phyloP scores from a whole-genome alignment of 2,797 vertebrate genomes.

The Oryzias sinensis region DNA sequence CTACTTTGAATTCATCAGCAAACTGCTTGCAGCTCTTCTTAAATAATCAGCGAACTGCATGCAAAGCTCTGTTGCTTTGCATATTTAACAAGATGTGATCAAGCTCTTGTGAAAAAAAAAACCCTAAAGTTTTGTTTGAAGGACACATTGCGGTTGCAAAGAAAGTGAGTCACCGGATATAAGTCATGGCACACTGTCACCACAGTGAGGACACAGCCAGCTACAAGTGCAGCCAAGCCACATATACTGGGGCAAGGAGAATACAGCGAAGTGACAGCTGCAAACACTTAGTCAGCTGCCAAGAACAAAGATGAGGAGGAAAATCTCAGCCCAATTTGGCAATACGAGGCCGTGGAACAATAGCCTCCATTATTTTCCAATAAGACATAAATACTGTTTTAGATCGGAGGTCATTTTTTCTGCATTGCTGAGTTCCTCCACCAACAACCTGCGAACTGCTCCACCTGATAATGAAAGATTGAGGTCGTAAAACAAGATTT shows the following conservation, averaged over 20 bases:
- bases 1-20: conserved; percentile 62
- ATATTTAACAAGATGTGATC: conserved; percentile 68
- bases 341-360: conserved; percentile 58
- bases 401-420: conserved; percentile 45
- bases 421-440: conserved; percentile 38
- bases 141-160: conserved; percentile 65
- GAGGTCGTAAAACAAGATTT: conserved; percentile 25
- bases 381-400: conserved; percentile 51
- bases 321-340: conserved; percentile 61
- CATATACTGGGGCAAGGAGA: conserved; percentile 64
- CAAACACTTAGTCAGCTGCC: conserved; percentile 69
- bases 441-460: conserved; percentile 40
- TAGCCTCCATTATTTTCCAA: conserved; percentile 60
- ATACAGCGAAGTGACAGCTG: conserved; percentile 75
- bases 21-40: conserved; percentile 57
- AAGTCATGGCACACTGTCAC: conserved; percentile 75
- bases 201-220: conserved; percentile 71
- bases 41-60: conserved; percentile 69
- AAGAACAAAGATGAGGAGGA: conserved; percentile 68
- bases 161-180: conserved; percentile 76
- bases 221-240: conserved; percentile 73
- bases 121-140: conserved; percentile 48
- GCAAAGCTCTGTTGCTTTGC: conserved; percentile 48
- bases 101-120: conserved; percentile 54
- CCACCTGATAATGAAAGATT: conserved; percentile 21